Evolutionary conservation across 2,888 invertebrate species (phyloP).

Genomic region (Xestobium rufovillosum): DNA sequence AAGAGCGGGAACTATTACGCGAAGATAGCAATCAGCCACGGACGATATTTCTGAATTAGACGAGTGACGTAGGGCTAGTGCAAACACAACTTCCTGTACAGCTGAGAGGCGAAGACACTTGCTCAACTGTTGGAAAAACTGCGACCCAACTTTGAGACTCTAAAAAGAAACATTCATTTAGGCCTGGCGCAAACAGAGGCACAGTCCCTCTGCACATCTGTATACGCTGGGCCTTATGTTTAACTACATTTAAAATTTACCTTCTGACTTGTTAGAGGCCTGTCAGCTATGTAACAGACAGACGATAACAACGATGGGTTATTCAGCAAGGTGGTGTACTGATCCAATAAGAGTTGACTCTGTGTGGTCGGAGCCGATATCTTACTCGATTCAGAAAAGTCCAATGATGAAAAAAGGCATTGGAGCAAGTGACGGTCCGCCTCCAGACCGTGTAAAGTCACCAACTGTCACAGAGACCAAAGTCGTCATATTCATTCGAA

Average conservation of each 20-base stretch:
- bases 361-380: conserved; percentile 52
- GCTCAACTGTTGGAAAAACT: conserved; percentile 76
- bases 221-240: conserved; percentile 1
- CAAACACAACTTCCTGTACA: conserved; percentile 87
- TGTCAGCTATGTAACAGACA: conserved; percentile 82
- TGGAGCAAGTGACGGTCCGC: conserved; percentile 95
- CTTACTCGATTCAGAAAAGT: conserved; percentile 63
- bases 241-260: conserved; percentile 38
- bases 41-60: conserved; percentile 66
- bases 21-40: conserved; percentile 70
- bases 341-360: conserved; percentile 69
- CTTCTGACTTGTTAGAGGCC: conserved; percentile 69
- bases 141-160: conserved; percentile 71
- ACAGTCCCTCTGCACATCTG: conserved; percentile 5
- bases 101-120: conserved; percentile 79
- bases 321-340: conserved; percentile 69
- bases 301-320: conserved; percentile 83
- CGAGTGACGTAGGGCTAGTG: conserved; percentile 76
- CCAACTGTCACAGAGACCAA: conserved; percentile 57
- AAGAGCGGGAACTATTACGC: conserved; percentile 74
- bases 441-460: conserved; percentile 88
- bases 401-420: conserved; percentile 84
- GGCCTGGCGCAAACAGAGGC: background rate
- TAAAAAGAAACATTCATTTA: conserved; percentile 41
- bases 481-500: conserved; percentile 13